Evolutionary conservation across 1,140 invertebrate genomes (phyloP), one percentile per base, ranked within the genome.

Genomic region (Ridgeia piscesae): DNA sequence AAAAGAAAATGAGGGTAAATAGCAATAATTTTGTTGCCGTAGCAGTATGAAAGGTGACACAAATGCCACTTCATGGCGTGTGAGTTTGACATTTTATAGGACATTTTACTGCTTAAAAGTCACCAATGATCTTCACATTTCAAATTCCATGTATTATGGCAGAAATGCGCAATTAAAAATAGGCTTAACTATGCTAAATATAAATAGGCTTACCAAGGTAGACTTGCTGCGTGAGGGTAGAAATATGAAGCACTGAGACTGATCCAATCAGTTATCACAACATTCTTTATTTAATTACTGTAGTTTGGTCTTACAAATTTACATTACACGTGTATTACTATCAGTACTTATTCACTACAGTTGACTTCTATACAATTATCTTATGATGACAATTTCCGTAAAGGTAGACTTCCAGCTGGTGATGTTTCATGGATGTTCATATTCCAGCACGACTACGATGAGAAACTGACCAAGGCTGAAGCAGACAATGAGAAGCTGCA

Each of bases 1-100:
- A 97, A 94, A 98, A 97, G 93, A 96, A 97, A 94, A 95, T 98
- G 89, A 97, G 97, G 93, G 96, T 95, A 93, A 94, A 91, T 91
- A 35, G 27, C 17, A 77, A 21, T 77, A 9, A 77, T 21, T 31
- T 77, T 14, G 58, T 77, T 14, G 58, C 58, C 58, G 14, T 77
- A 77, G 27, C 27, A 77, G 4, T 77, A 2, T 77, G n/a, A n/a
- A n/a, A n/a, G n/a, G n/a, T n/a, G n/a, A 77, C 27, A 31, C 58
- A 77, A 21, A 77, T 77, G 27, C 0, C 11, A 4, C 27, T 77
- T 77, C 27, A 77, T 6, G 27, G 17, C 58, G 27, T 77, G 58
- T 77, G n/a, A 4, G 4, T 77, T 77, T 77, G 58, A n/a, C n/a
- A n/a, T 77, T 77, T 77, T 21, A 21, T 31, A 77, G 27, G 14